Evolutionary conservation across 37 sponge, comb jelly and placozoan species (phyloP).

Genomic region (Haliclona indistincta): DNA sequence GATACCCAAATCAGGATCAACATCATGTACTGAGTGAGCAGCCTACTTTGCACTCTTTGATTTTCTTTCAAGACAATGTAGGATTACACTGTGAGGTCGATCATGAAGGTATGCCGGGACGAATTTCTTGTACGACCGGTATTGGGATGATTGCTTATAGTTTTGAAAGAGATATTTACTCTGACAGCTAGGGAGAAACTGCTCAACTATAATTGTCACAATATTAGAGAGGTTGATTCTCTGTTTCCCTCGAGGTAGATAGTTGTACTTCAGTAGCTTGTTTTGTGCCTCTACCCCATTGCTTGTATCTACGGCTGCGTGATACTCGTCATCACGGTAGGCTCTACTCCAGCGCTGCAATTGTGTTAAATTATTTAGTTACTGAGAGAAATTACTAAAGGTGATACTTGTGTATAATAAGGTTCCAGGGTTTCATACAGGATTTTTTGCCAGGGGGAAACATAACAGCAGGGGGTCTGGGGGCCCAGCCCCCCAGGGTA

Average conservation of each 20-base stretch:
- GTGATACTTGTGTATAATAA: too few relatives aligned
- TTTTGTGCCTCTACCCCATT: conserved; percentile 37
- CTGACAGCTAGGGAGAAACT: conserved; percentile 7
- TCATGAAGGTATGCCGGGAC: conserved; percentile 19
- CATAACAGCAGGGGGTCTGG: too few relatives aligned
- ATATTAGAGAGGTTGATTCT: neutral
- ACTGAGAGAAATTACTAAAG: too few relatives aligned
- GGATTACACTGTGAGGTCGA: conserved; percentile 12
- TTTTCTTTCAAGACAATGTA: conserved; percentile 24
- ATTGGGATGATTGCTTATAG: conserved; percentile 9
- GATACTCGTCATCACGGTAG: conserved; percentile 11
- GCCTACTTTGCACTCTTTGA: conserved; percentile 4
- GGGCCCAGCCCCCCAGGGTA: too few relatives aligned
- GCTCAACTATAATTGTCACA: conserved; percentile 14
- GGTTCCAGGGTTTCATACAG: too few relatives aligned
- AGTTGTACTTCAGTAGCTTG: conserved; percentile 26
- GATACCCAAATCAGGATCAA: conserved; percentile 1
- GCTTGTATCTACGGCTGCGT: conserved; percentile 26
- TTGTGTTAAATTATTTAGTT: neutral
- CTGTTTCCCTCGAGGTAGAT: conserved; percentile 8
- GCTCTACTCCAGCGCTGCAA: conserved; percentile 31
- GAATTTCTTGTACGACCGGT: conserved; percentile 12
- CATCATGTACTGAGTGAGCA: neutral
- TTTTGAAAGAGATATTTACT: conserved; percentile 15
- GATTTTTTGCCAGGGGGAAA: too few relatives aligned